Evolutionary conservation across 2,888 invertebrate genomes (phyloP), one percentile per base, ranked within the genome.

Genomic region (Drosophila flavopinicola): DNA sequence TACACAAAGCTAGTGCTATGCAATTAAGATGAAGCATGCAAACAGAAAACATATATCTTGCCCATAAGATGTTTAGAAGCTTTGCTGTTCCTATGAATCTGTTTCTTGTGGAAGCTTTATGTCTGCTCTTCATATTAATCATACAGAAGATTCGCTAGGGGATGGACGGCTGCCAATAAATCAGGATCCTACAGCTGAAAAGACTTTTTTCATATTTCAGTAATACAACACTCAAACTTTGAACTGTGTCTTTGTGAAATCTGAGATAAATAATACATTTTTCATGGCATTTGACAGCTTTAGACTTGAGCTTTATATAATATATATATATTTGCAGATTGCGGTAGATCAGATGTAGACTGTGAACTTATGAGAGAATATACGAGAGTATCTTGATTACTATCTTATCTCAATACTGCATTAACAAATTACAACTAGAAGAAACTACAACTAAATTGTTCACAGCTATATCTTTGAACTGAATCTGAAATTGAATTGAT

Each of bases 1-100:
- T 9, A 27, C 63, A 30, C 45, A 38, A 48, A 44, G 23, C 6
- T 25, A 48, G 17, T 11, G 33, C 47, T 9, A 42, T 42, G 39
- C 47, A 52, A 33, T 32, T 27, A 24, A 30, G 24, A 20, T 6
- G 7, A 41, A 17, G 13, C 25, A 56, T 17, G 0, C 15, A 23
- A 11, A 29, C 7, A 9, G 9, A 23, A 44, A 15, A 6, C 35
- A 7, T 3, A 13, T n/a, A 32, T 24, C 5, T 10, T 48, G 9
- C 13, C 25, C 6, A 1, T 25, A 6, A 9, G 6, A 6, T 7
- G 9, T 17, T 24, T 11, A 6, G 7, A 6, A 5, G 17, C 7
- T 27, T 48, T 37, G 41, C 2, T 27, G 33, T 11, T 35, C 1
- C 6, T 27, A 24, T 1, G n/a, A 24, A 11, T 15, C 33, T 15